Evolutionary conservation across 2,888 invertebrate genomes (phyloP).

Genomic region (Acanthosepion esculentum): DNA sequence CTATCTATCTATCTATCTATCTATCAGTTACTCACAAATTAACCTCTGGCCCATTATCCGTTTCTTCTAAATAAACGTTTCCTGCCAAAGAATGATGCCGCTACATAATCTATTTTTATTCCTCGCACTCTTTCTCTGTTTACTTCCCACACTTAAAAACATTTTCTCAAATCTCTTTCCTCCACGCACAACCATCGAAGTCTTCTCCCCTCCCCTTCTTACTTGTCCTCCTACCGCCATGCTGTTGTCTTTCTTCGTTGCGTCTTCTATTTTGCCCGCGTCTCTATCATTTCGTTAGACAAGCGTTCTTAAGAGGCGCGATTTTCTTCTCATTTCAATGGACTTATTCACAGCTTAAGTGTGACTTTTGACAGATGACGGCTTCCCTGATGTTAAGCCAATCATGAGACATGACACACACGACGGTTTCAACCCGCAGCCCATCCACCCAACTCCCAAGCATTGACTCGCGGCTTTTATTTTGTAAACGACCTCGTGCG

Average conservation of each 20-base stretch:
- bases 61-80: not conserved
- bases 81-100: not conserved
- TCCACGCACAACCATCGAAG: not conserved
- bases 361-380: not conserved
- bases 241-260: not conserved
- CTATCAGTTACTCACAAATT: not conserved
- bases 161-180: not conserved
- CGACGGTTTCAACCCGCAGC: not conserved
- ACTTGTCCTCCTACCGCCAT: too few relatives aligned
- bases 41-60: not conserved
- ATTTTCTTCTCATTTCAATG: not conserved
- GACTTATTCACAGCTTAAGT: not conserved
- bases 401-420: not conserved
- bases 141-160: not conserved
- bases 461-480: too few relatives aligned
- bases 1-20: not conserved
- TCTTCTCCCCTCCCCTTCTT: not conserved
- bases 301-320: slow-evolving; percentile 33
- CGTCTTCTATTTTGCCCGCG: not conserved
- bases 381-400: not conserved
- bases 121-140: not conserved
- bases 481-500: too few relatives aligned
- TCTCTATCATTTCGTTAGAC: slow-evolving; percentile 7
- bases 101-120: not conserved
- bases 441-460: too few relatives aligned